Conservation (phyloP, 2,113 vertebrate species). For the Calidris pygmaea region DNA sequence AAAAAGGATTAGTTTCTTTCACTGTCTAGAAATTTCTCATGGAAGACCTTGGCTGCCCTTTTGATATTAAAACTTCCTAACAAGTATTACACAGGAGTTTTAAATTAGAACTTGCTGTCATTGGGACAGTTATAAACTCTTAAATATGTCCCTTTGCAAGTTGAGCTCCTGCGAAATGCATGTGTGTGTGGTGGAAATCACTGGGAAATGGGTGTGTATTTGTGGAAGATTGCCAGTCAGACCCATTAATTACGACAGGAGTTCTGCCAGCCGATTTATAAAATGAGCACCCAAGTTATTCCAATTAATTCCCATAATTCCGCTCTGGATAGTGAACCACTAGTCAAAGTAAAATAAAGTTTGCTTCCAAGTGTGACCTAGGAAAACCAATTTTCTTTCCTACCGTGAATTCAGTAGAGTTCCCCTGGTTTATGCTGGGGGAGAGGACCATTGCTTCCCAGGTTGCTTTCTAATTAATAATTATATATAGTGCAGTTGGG, state of each 20-base stretch:
- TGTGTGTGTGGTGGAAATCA: constrained; percentile 9
- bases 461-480: constrained; percentile 66
- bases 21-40: constrained; percentile 81
- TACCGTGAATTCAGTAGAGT: neutral
- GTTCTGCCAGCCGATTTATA: constrained; percentile 57
- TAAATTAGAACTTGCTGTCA: constrained; percentile 82
- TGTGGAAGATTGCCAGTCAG: constrained; percentile 49
- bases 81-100: constrained; percentile 80
- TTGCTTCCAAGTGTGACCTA: constrained; percentile 30
- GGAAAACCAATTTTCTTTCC: constrained; percentile 62
- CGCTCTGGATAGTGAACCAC: constrained; percentile 3
- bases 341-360: constrained; percentile 56
- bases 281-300: constrained; percentile 56
- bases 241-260: neutral
- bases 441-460: constrained; percentile 55
- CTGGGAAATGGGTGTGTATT: constrained; percentile 62
- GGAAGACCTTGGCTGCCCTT: constrained; percentile 82
- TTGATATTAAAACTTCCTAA: constrained; percentile 83
- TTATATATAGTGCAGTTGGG: constrained; percentile 64
- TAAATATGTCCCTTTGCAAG: constrained; percentile 73
- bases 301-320: constrained; percentile 60
- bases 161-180: constrained; percentile 66
- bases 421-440: constrained; percentile 5
- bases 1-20: constrained; percentile 79
- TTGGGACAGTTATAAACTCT: constrained; percentile 78